phyloP scores from a whole-genome alignment of 2,797 vertebrate species.

The Sebastes aleutianus region DNA sequence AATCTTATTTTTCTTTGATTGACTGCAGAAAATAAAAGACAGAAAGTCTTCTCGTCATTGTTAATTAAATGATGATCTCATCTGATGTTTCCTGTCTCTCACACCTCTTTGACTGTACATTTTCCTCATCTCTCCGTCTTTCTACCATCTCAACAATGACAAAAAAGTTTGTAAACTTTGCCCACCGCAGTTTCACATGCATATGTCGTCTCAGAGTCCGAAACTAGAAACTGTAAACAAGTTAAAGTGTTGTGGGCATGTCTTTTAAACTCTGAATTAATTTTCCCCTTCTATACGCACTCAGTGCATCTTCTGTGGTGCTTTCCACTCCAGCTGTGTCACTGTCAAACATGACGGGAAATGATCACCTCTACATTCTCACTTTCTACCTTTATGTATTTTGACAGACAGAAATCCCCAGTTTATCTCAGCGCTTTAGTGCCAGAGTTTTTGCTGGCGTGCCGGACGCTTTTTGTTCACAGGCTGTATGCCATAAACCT shows the following conservation, averaged over 20 bases:
- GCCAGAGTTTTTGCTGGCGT: background rate
- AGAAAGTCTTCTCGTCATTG: background rate
- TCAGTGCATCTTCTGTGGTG: background rate
- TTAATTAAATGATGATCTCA: background rate
- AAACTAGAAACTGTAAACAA: background rate
- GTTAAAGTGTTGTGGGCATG: background rate
- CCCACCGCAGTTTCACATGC: background rate
- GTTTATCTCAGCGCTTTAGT: background rate
- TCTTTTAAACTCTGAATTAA: background rate
- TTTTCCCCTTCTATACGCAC: background rate
- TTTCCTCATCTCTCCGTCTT: background rate
- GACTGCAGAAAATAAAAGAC: background rate
- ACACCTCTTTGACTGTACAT: background rate
- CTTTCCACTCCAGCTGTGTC: conserved; percentile 23
- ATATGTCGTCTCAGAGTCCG: background rate
- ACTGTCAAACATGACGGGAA: conserved; percentile 10
- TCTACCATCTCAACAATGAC: background rate
- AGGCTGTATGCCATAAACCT: background rate
- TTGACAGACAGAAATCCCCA: background rate
- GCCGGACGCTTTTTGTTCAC: background rate
- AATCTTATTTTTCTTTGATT: background rate
- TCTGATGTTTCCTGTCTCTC: background rate
- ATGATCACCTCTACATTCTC: background rate
- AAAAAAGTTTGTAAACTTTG: background rate
- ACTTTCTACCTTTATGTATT: background rate